Evolutionary conservation across 2,797 vertebrate species (phyloP), one percentile per base, ranked within the genome.

Genomic region (Callimico goeldii): DNA sequence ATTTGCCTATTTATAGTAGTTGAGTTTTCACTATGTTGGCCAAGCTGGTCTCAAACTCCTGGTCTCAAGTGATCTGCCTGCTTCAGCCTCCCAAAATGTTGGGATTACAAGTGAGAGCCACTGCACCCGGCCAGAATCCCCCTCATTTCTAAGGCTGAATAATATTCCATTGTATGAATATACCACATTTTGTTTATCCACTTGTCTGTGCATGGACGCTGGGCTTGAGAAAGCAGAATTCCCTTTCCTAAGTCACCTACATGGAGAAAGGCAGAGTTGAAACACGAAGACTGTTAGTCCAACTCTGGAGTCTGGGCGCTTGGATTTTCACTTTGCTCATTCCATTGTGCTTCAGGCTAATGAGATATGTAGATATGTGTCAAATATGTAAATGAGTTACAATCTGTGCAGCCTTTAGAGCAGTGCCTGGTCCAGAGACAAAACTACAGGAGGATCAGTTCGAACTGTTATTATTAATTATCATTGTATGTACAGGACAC

Each of bases 381-480:
- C 89, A 87, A 67, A 50, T 90, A 75, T 14, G 43, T 33, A 94
- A 95, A 84, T 58, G 76, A 93, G 61, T 26, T 12, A 64, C 58
- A 93, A 82, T 58, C 83, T 88, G 80, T 52, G 75, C n/a, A 36
- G 28, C 30, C 13, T 58, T 95, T 72, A 75, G 88, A 77, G 39
- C 30, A 30, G n/a, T 2, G 19, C 57, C 26, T 14, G 70, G 80
- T 90, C 46, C 30, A 12, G 1, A 73, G 13, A 33, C 20, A 7
- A 41, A n/a, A 41, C 43, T 41, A 12, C 1, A 4, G 11, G 50
- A 36, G 50, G 24, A 82, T 41, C 2, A 3, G 14, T 30, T 46
- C 8, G 1, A 33, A 30, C 2, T 28, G 19, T n/a, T 67, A 22
- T 11, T 26, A 64, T 64, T 73, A 12, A 57, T 81, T 61, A 75